Conservation (phyloP, 2,113 vertebrate genomes). For the Lycocorax pyrrhopterus region DNA sequence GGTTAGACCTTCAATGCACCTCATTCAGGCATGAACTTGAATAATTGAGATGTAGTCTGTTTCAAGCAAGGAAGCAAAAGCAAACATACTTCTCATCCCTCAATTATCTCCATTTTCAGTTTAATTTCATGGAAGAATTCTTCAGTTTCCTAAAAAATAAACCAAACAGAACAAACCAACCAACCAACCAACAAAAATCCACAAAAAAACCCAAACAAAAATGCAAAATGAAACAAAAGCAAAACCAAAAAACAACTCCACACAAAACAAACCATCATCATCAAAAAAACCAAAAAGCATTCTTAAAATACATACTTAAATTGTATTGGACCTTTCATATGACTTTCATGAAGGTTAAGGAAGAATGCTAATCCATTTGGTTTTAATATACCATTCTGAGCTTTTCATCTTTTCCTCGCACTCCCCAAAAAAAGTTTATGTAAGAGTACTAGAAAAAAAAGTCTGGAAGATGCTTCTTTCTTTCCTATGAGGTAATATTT, state of each 20-base stretch:
- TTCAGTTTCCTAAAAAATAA: background rate
- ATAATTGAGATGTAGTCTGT: background rate
- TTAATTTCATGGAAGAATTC: background rate
- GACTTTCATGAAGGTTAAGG: background rate
- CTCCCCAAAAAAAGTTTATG: rapidly evolving
- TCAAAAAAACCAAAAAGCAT: background rate
- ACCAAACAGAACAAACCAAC: background rate
- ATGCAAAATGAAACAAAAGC: background rate
- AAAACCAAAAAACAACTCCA: background rate
- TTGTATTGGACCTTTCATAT: background rate
- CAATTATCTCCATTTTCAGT: background rate
- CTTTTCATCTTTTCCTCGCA: background rate
- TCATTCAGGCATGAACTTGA: background rate
- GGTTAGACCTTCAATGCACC: background rate
- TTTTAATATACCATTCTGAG: background rate
- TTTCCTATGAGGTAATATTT: background rate
- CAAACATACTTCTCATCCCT: background rate
- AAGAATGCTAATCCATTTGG: background rate
- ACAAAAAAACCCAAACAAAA: background rate
- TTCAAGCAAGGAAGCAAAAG: background rate
- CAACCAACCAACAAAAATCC: background rate
- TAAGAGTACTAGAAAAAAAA: background rate
- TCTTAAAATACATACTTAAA: background rate
- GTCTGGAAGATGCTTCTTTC: background rate
- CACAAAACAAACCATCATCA: background rate